A percentile compares a stretch with the other conserved stretches of the same genome.
Evolutionary conservation across 2,113 vertebrate genomes (phyloP).

Genomic region (Isichthys henryi): DNA sequence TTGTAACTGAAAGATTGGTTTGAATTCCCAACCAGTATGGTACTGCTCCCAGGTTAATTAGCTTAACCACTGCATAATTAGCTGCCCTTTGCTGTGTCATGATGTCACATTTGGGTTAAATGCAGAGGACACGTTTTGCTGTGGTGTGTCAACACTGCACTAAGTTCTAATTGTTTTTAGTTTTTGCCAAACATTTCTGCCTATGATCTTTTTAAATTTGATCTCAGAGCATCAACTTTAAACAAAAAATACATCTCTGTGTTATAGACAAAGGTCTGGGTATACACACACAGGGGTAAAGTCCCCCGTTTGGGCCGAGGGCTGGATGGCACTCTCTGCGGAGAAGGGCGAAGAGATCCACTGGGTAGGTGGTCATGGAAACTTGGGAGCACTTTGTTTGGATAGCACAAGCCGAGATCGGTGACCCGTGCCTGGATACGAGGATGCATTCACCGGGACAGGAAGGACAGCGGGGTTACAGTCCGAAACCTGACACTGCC

Average conservation of each 20-base stretch:
- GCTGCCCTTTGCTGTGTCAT: no score
- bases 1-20: no score
- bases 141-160: no score
- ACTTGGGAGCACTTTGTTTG: constrained; percentile 26
- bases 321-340: not conserved
- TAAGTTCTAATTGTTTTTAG: not conserved
- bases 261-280: not conserved
- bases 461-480: not conserved
- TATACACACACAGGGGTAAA: not conserved
- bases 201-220: not conserved
- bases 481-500: not conserved
- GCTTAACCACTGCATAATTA: no score
- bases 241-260: not conserved
- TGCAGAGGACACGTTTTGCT: no score
- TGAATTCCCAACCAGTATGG: no score
- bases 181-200: not conserved
- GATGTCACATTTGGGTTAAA: no score
- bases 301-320: not conserved
- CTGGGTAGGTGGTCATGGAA: constrained; percentile 17
- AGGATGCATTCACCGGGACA: constrained; percentile 38
- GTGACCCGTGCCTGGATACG: constrained; percentile 22
- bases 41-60: no score
- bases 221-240: not conserved
- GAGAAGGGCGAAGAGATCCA: not conserved
- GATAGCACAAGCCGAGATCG: constrained; percentile 16